Conservation (phyloP, 2,797 vertebrate genomes). For the Centropyge bicolor region DNA sequence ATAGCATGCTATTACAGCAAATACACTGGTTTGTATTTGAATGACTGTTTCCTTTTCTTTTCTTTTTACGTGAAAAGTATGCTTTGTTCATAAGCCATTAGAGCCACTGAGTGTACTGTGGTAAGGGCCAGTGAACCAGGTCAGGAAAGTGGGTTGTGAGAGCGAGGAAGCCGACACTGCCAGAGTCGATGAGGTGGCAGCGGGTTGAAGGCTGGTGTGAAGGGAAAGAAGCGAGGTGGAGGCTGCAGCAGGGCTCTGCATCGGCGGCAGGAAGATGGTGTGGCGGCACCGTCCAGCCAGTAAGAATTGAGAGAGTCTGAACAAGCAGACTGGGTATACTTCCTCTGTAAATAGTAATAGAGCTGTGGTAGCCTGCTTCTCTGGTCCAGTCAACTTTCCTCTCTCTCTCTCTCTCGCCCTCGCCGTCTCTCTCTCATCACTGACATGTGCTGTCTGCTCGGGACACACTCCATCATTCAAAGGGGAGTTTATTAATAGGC, state of each 20-base stretch:
- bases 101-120: slow-evolving; percentile 56
- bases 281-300: slow-evolving; percentile 48
- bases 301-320: slow-evolving; percentile 26
- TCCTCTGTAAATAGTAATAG: slow-evolving; percentile 76
- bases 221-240: slow-evolving; percentile 48
- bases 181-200: slow-evolving; percentile 68
- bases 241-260: slow-evolving; percentile 41
- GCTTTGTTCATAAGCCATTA: slow-evolving; percentile 57
- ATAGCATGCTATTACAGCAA: slow-evolving; percentile 53
- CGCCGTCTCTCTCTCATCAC: slow-evolving; percentile 66
- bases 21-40: slow-evolving; percentile 55
- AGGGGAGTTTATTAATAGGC: slow-evolving; percentile 83
- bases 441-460: slow-evolving; percentile 82
- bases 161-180: slow-evolving; percentile 57
- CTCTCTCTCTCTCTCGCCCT: slow-evolving; percentile 48
- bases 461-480: slow-evolving; percentile 83
- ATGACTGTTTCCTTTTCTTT: slow-evolving; percentile 43
- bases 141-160: slow-evolving; percentile 60
- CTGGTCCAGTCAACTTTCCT: slow-evolving; percentile 56
- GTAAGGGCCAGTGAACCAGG: slow-evolving; percentile 50
- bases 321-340: slow-evolving; percentile 47
- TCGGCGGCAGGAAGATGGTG: slow-evolving; percentile 35
- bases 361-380: slow-evolving; percentile 52
- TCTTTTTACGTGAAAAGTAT: slow-evolving; percentile 46
- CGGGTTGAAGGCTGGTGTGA: slow-evolving; percentile 49